phyloP scores from a whole-genome alignment of 92 coral and sea anemone genomes.

The Metridium senile region DNA sequence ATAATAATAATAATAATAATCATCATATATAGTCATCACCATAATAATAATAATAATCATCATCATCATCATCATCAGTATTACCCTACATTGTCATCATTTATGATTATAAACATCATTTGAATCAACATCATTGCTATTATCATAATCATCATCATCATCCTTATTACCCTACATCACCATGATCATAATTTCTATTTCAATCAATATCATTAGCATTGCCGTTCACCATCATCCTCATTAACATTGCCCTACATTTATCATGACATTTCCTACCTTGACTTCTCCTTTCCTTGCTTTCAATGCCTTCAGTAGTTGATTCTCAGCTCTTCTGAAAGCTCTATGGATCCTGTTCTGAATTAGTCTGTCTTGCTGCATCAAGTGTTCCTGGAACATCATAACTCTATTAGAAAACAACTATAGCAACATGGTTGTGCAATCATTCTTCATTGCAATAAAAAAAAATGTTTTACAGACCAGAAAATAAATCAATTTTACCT shows the following conservation, averaged over 20 bases:
- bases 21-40: not conserved
- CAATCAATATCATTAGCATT: not conserved
- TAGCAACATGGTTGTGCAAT: too few species aligned
- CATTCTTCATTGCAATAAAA: too few species aligned
- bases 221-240: not conserved
- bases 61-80: not conserved
- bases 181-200: not conserved
- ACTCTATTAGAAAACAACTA: too few species aligned
- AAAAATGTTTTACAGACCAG: too few species aligned
- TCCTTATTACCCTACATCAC: not conserved
- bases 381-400: slow-evolving; percentile 65
- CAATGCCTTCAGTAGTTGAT: slow-evolving; percentile 89
- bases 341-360: slow-evolving; percentile 95
- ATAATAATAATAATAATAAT: too few species aligned
- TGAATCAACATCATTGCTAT: not conserved
- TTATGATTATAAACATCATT: not conserved
- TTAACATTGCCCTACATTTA: not conserved
- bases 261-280: slow-evolving; percentile 46
- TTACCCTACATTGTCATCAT: not conserved
- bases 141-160: not conserved
- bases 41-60: not conserved
- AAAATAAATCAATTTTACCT: too few species aligned
- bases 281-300: slow-evolving; percentile 98
- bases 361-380: slow-evolving; percentile 95
- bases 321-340: slow-evolving; percentile 93